phyloP scores from a whole-genome alignment of 1,140 invertebrate species.

The Cherax destructor region DNA sequence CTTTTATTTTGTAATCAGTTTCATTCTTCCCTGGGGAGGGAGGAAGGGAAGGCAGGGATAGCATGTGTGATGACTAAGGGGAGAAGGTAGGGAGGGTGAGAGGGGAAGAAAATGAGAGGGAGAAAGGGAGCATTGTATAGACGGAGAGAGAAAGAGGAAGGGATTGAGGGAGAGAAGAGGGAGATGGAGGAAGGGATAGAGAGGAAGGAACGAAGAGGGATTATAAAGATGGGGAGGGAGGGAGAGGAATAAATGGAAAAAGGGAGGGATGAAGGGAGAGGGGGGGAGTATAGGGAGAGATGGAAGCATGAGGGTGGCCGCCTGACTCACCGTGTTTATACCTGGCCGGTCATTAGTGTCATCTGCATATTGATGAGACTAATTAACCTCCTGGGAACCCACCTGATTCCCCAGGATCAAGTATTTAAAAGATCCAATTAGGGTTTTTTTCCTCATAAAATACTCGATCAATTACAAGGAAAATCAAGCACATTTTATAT shows the following conservation, averaged over 20 bases:
- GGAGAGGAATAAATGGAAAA: background rate
- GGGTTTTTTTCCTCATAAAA: constrained; percentile 37
- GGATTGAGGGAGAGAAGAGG: too few relatives aligned
- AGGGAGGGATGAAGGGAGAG: background rate
- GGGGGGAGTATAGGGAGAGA: background rate
- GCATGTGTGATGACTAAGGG: too few relatives aligned
- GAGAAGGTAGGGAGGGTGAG: too few relatives aligned
- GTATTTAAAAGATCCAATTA: constrained; percentile 48
- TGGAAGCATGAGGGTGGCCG: background rate
- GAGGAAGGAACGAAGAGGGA: background rate
- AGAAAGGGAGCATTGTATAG: too few relatives aligned
- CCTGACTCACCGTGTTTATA: constrained; percentile 27
- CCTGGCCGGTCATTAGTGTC: constrained; percentile 32
- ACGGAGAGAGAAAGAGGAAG: too few relatives aligned
- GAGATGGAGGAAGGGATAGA: background rate
- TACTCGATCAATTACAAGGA: constrained; percentile 38
- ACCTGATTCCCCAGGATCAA: constrained; percentile 40
- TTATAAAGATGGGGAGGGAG: background rate
- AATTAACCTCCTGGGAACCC: constrained; percentile 41
- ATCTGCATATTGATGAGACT: constrained; percentile 49
- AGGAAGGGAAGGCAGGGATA: too few relatives aligned
- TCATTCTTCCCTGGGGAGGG: too few relatives aligned
- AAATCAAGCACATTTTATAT: constrained; percentile 12
- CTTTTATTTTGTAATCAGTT: too few relatives aligned
- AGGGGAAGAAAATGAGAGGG: too few relatives aligned